Conservation (phyloP, 2,113 vertebrate species). For the Silurus glanis region DNA sequence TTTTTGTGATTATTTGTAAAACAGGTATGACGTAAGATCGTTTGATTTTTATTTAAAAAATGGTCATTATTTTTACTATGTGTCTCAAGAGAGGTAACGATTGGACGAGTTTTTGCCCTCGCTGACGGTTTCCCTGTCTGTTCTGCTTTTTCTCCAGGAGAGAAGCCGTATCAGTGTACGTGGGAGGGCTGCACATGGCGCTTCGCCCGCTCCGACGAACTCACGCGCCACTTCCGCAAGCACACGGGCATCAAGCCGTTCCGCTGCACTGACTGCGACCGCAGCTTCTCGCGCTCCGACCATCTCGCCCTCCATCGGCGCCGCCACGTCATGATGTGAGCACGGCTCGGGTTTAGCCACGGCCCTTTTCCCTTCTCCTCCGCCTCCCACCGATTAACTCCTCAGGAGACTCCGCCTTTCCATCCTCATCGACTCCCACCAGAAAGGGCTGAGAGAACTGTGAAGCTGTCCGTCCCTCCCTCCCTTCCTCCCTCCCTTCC, state of each 20-base stretch:
- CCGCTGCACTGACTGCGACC: constrained; percentile 92
- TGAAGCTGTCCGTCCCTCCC: constrained; percentile 12
- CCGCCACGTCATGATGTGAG: constrained; percentile 95
- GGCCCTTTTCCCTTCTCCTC: background rate
- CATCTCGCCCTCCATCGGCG: constrained; percentile 93
- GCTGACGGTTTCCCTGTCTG: background rate
- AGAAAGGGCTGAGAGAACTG: constrained; percentile 32
- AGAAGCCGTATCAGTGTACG: constrained; percentile 95
- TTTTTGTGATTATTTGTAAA: background rate
- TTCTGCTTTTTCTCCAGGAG: constrained; percentile 71
- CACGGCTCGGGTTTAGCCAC: background rate
- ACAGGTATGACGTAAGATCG: background rate
- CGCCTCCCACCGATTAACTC: background rate
- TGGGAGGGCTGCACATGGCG: constrained; percentile 97
- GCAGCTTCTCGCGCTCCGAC: constrained; percentile 95
- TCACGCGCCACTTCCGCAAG: constrained; percentile 95
- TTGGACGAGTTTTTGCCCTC: background rate
- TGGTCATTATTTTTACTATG: too few species aligned
- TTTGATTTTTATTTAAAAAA: background rate
- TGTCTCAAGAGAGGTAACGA: background rate
- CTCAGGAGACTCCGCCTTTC: constrained; percentile 18
- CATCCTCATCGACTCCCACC: background rate
- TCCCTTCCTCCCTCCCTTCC: background rate
- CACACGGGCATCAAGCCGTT: constrained; percentile 99
- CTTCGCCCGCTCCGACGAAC: constrained; percentile 92